These are phyloP conservation scores for Bombyx mori DNA, from an alignment of 1,140 invertebrate species.

Conservation along the genomic window DNA sequence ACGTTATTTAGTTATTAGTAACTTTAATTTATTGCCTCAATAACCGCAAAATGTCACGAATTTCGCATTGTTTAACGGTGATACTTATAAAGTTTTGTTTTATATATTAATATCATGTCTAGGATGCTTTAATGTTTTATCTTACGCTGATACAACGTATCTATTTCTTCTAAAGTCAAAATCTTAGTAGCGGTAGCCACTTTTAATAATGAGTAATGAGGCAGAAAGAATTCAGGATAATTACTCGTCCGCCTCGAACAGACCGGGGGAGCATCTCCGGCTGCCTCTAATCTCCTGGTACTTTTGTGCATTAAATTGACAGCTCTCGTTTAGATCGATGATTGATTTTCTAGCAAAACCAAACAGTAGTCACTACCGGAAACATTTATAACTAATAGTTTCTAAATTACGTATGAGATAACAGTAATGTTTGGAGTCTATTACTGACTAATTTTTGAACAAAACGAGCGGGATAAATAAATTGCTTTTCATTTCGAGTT, in stretches of 20 bases:
- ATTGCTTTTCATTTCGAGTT: too few relatives aligned
- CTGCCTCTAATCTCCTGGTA: constrained; percentile 26
- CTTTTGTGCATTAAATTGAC: constrained; percentile 35
- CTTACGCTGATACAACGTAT: constrained; percentile 3
- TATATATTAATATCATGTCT: too few relatives aligned
- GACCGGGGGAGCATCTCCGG: constrained; percentile 25
- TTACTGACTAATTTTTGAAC: too few relatives aligned
- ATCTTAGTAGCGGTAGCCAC: constrained; percentile 44
- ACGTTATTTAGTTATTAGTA: too few relatives aligned
- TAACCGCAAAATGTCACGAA: too few relatives aligned
- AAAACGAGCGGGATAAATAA: too few relatives aligned
- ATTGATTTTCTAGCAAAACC: constrained; percentile 45
- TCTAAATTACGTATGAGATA: too few relatives aligned
- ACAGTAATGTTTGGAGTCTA: too few relatives aligned
- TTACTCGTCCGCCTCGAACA: constrained; percentile 21
- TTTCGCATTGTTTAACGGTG: too few relatives aligned
- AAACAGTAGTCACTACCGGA: constrained; percentile 53
- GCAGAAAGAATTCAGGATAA: constrained; percentile 46
- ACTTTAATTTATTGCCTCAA: too few relatives aligned
- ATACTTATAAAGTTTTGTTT: too few relatives aligned
- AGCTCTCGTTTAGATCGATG: constrained; percentile 41
- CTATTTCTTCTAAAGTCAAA: constrained; percentile 25
- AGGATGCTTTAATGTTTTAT: neutral
- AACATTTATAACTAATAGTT: neutral
- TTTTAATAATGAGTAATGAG: constrained; percentile 63